These are phyloP conservation scores for Myiotriccus ornatus DNA, from an alignment of 2,797 vertebrate genomes.

Conservation along the genomic window DNA sequence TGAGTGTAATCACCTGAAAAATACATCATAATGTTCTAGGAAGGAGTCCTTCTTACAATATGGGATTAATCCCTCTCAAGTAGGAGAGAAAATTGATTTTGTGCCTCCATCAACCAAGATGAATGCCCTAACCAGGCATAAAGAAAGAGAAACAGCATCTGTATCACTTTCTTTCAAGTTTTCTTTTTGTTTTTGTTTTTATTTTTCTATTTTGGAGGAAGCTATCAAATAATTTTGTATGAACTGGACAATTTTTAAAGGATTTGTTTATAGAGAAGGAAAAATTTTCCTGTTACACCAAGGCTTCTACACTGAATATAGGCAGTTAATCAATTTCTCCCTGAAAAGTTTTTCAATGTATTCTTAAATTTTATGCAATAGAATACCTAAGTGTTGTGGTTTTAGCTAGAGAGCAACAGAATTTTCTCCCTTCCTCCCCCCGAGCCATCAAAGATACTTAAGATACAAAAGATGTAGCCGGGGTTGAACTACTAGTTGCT, in stretches of 20 bases:
- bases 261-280: background rate
- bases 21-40: background rate
- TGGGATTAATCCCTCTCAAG: background rate
- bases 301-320: background rate
- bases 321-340: background rate
- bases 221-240: background rate
- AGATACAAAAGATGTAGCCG: too few species aligned
- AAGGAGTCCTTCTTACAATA: background rate
- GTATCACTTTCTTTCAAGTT: background rate
- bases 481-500: too few species aligned
- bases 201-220: background rate
- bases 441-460: too few species aligned
- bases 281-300: background rate
- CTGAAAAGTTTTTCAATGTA: rapidly evolving
- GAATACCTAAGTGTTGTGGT: too few species aligned
- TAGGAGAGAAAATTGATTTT: conserved; percentile 13
- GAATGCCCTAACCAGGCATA: background rate
- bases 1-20: background rate
- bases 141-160: background rate
- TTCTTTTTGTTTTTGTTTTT: background rate
- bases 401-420: too few species aligned
- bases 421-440: too few species aligned
- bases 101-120: background rate
- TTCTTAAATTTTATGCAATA: background rate
- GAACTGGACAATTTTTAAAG: background rate